A percentile compares a stretch with the other conserved stretches of the same genome.
phyloP scores from a whole-genome alignment of 2,797 vertebrate genomes.

The Halcyon chelicuti region DNA sequence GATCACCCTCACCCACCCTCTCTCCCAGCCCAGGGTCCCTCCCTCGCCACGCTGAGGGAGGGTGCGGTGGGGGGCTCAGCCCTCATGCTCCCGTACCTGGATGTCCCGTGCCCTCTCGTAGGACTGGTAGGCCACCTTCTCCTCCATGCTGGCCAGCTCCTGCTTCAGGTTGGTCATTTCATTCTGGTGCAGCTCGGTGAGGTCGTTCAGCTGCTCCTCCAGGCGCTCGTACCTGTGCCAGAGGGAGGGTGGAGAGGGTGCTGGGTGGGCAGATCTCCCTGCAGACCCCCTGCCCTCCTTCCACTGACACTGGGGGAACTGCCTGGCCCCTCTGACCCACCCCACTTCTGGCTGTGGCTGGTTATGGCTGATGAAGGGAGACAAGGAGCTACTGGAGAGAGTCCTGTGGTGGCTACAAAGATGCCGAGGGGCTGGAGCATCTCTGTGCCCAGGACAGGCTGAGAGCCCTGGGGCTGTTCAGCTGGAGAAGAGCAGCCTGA shows the following conservation, averaged over 20 bases:
- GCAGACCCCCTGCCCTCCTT: background rate
- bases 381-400: background rate
- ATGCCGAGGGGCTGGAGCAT: background rate
- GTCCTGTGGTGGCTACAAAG: background rate
- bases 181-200: conserved; percentile 97
- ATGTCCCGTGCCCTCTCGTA: conserved; percentile 97
- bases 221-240: conserved; percentile 90
- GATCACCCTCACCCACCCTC: background rate
- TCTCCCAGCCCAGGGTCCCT: background rate
- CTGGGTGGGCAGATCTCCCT: background rate
- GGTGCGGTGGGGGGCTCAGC: background rate
- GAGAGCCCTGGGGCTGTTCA: background rate
- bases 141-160: conserved; percentile 98
- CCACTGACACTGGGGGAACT: background rate
- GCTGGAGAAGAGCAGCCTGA: background rate
- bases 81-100: conserved; percentile 81
- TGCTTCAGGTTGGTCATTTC: conserved; percentile 99
- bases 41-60: fast-evolving
- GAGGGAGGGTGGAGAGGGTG: background rate
- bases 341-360: background rate
- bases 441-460: background rate
- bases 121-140: conserved; percentile 98
- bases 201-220: conserved; percentile 95
- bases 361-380: background rate
- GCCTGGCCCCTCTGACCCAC: fast-evolving